Percentiles rank a stretch among this genome's conserved stretches.
These are phyloP conservation scores for Zaprionus africanus DNA, from an alignment of 1,140 invertebrate genomes.

Conservation along the genomic window DNA sequence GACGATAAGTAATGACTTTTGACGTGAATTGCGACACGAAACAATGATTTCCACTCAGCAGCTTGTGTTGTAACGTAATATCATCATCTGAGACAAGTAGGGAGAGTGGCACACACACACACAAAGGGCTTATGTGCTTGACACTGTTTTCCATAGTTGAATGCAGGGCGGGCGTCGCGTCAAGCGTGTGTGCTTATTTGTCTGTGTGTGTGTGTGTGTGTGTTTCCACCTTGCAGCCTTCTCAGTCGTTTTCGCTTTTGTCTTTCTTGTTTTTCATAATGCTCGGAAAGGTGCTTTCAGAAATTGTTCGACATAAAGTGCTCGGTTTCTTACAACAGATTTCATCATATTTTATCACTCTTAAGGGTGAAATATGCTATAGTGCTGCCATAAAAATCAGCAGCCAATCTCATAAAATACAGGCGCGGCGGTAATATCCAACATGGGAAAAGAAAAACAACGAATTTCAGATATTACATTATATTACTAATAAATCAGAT, in stretches of 20 bases:
- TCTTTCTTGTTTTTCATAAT: conserved; percentile 5
- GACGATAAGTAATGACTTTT: conserved; percentile 9
- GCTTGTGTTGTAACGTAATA: not conserved
- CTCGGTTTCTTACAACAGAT: conserved; percentile 1
- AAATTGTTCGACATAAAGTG: conserved; percentile 4
- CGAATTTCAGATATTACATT: not conserved
- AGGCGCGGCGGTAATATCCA: not conserved
- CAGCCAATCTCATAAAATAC: not conserved
- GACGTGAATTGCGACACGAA: conserved; percentile 3
- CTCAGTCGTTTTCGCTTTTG: not conserved
- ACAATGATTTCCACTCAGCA: conserved; percentile 7
- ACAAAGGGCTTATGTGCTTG: not conserved
- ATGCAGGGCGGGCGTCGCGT: not conserved
- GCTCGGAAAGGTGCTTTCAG: not conserved
- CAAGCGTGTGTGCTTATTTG: not conserved
- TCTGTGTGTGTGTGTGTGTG: not conserved
- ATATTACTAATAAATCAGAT: not conserved
- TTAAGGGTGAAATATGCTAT: not conserved
- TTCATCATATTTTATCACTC: conserved; percentile 1
- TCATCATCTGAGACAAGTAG: conserved; percentile 2
- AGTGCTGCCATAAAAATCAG: not conserved
- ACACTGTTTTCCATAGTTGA: conserved; percentile 7
- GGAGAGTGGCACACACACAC: not conserved
- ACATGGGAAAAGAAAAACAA: not conserved
- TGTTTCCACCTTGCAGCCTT: not conserved